Percentiles rank a stretch among this genome's conserved stretches.
These are phyloP conservation scores for Perizoma affinitatum DNA, from an alignment of 2,888 invertebrate genomes.

Conservation along the genomic window DNA sequence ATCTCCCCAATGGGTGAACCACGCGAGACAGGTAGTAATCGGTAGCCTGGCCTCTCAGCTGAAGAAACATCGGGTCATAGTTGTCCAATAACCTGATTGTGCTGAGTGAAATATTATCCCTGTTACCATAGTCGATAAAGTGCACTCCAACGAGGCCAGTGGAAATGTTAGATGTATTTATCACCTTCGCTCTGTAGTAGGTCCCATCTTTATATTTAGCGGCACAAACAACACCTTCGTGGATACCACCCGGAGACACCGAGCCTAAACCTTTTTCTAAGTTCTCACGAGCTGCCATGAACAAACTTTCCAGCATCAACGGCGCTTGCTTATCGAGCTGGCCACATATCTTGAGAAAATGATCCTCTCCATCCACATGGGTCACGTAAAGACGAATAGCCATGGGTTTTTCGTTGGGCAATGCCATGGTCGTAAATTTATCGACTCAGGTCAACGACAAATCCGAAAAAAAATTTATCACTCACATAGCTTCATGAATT, in stretches of 20 bases:
- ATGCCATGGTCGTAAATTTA: constrained; percentile 56
- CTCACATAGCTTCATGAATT: constrained; percentile 61
- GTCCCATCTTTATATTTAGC: constrained; percentile 87
- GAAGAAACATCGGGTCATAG: constrained; percentile 75
- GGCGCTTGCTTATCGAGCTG: constrained; percentile 86
- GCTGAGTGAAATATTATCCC: constrained; percentile 83
- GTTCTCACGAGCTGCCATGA: constrained; percentile 65
- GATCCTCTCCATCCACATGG: constrained; percentile 87
- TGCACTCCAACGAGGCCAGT: constrained; percentile 85
- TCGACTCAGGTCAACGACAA: constrained; percentile 30
- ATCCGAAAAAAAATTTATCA: constrained; percentile 38
- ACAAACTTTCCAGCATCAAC: constrained; percentile 82
- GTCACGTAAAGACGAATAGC: constrained; percentile 84
- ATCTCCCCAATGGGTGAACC: constrained; percentile 76
- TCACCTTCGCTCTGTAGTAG: constrained; percentile 86
- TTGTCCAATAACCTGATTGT: constrained; percentile 84
- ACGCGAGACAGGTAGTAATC: constrained; percentile 85
- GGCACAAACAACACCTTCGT: constrained; percentile 85
- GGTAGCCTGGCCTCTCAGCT: constrained; percentile 83
- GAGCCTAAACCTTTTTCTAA: constrained; percentile 74
- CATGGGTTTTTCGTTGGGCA: constrained; percentile 61
- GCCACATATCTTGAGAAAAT: constrained; percentile 89
- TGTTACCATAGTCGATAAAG: constrained; percentile 88
- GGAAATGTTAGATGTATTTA: constrained; percentile 69
- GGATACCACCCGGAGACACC: constrained; percentile 74